Conservation (phyloP, 2,113 vertebrate genomes). For the Scytalopus superciliaris region DNA sequence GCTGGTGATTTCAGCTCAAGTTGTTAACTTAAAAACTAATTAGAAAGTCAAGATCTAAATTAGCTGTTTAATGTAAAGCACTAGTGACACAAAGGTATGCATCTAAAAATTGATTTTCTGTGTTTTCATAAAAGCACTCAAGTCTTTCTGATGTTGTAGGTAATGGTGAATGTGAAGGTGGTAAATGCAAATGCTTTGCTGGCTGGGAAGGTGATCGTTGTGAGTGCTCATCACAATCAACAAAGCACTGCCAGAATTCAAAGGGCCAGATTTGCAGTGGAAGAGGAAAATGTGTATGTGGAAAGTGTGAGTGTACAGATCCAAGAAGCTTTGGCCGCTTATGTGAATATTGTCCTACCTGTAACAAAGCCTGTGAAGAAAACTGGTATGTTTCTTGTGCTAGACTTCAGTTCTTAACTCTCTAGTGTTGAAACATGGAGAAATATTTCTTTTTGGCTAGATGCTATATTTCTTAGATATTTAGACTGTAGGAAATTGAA, state of each 20-base stretch:
- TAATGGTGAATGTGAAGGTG: constrained; percentile 87
- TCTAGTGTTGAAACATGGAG: neutral
- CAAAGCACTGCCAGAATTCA: constrained; percentile 80
- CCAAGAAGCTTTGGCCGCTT: constrained; percentile 81
- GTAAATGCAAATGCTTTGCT: constrained; percentile 83
- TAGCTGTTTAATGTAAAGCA: neutral
- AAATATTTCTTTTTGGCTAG: neutral
- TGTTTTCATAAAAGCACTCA: neutral
- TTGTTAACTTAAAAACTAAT: neutral
- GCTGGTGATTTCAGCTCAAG: neutral
- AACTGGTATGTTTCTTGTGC: constrained; percentile 80
- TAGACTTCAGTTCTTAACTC: neutral
- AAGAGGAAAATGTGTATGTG: constrained; percentile 87
- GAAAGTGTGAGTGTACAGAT: constrained; percentile 87
- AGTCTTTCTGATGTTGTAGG: constrained; percentile 73
- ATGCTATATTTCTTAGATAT: neutral
- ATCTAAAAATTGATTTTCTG: neutral
- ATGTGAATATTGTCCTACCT: constrained; percentile 89
- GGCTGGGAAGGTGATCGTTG: constrained; percentile 92
- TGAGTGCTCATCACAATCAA: constrained; percentile 77
- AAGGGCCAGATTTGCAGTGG: constrained; percentile 87
- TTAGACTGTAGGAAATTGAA: neutral
- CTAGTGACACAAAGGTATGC: neutral
- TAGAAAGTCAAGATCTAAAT: neutral
- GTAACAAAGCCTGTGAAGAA: constrained; percentile 83